Percentiles rank a stretch among this genome's conserved stretches.
Evolutionary conservation across 2,113 vertebrate species (phyloP).

Genomic region (Miniopterus natalensis): DNA sequence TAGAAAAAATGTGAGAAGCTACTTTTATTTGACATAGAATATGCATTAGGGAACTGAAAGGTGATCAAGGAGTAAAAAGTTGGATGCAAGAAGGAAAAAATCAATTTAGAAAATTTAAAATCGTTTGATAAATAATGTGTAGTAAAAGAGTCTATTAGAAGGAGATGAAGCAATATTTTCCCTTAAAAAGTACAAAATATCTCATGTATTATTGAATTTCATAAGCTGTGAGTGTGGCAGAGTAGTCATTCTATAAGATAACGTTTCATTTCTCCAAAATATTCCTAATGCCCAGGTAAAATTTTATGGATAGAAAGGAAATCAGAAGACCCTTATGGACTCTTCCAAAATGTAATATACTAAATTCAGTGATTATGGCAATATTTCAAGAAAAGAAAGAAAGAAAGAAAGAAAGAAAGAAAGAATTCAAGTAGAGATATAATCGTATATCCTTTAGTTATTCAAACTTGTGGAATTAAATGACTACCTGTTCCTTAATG

Average conservation of each 20-base stretch:
- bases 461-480: not conserved
- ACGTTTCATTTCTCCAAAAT: fast-evolving
- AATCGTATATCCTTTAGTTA: not conserved
- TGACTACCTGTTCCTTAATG: not conserved
- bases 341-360: not conserved
- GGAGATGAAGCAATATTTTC: not conserved
- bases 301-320: not conserved
- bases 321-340: fast-evolving
- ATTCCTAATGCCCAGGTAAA: fast-evolving
- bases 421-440: not conserved
- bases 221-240: not conserved
- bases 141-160: not conserved
- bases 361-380: not conserved
- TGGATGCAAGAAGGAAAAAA: not conserved
- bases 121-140: not conserved
- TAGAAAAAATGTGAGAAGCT: not conserved
- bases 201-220: not conserved
- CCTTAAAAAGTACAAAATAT: not conserved
- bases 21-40: not conserved
- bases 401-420: too few species aligned
- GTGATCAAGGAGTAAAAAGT: not conserved
- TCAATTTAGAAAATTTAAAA: not conserved
- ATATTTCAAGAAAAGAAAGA: not conserved
- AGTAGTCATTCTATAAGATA: not conserved
- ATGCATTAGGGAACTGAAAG: not conserved